These are phyloP conservation scores for Iphiclides podalirius DNA, from an alignment of 2,888 invertebrate species.

Conservation along the genomic window DNA sequence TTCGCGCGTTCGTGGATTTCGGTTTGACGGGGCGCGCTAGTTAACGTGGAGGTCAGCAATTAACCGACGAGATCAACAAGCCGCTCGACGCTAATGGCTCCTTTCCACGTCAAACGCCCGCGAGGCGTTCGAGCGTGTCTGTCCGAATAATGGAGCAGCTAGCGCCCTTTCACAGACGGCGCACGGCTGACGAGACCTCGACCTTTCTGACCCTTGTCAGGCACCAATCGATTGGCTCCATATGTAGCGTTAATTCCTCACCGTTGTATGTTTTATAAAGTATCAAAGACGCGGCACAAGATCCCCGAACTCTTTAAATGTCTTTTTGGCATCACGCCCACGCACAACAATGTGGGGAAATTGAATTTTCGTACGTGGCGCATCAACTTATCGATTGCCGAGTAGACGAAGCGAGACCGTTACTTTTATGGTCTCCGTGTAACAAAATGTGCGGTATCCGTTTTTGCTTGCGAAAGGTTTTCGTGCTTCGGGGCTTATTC, in stretches of 20 bases:
- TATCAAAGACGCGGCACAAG: no score
- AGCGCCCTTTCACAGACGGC: constrained; percentile 47
- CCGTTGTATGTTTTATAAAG: constrained; percentile 36
- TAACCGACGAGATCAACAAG: constrained; percentile 74
- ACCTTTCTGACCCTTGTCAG: constrained; percentile 69
- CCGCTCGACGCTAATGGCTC: constrained; percentile 74
- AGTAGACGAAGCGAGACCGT: constrained; percentile 40
- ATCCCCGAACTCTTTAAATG: constrained; percentile 43
- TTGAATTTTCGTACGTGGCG: constrained; percentile 52
- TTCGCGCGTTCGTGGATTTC: constrained; percentile 35
- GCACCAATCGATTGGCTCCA: constrained; percentile 70
- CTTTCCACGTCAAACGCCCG: constrained; percentile 75
- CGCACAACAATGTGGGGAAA: constrained; percentile 38
- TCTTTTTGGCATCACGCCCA: constrained; percentile 43
- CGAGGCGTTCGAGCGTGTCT: constrained; percentile 74
- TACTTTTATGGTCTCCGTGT: constrained; percentile 41
- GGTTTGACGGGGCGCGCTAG: constrained; percentile 45
- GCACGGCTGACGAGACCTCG: constrained; percentile 55
- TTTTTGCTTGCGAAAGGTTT: constrained; percentile 23
- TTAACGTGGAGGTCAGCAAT: constrained; percentile 69
- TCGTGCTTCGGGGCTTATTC: constrained; percentile 23
- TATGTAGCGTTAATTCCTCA: constrained; percentile 55
- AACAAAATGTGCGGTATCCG: constrained; percentile 35
- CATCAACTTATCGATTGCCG: constrained; percentile 50
- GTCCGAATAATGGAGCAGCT: constrained; percentile 74